Base-by-base conservation (phyloP, 1,140 invertebrate species). In the Bilobella aurantiaca region DNA sequence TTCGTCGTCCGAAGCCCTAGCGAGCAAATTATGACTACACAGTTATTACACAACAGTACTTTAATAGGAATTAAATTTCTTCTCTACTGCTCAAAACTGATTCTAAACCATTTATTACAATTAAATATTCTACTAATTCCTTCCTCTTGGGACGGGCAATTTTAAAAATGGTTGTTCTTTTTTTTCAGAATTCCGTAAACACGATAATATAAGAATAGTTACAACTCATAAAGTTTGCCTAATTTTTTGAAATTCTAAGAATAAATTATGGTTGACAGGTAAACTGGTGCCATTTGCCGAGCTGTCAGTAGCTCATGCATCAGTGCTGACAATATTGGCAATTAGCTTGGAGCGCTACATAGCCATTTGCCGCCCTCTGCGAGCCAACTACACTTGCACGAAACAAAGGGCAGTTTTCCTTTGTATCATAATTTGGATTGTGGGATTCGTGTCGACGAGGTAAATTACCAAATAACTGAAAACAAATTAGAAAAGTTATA, bases 301-400 rank as follows among this genome's bases (percentile, higher is more conserved):
- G 78, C 80, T 93, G 73, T 90, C 90, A 0, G 91, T 96, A 21
- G 90, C 92, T 0, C 91, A 95, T 76, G 91, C 91, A 16, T 95
- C 91, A 2, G 91, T 95, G 1, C 79, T 96, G 29, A 96, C 93
- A 16, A 96, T 97, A 69, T 79, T 97, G 72, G 92, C 93, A 53
- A 91, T 93, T 73, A 90, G 90, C 76, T 90, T 96, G 75, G 93
- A 96, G 76, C 82, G 93, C 3, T 96, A 96, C 79, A 93, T 94
- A 78, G 93, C 92, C 29, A 95, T 96, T 74, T 96, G 91, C 77
- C 86, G 93, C 73, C 93, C 93, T 0, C 78, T 97, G 47, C 85
- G 89, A 73, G 91, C 90, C 0, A 88, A 89, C 70, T 93, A 93
- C 77, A 89, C 91, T 18, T 94, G 91, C 75, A 94, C 91, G 1